phyloP scores from a whole-genome alignment of 2,888 invertebrate species.

The Acholoe squamosa region DNA sequence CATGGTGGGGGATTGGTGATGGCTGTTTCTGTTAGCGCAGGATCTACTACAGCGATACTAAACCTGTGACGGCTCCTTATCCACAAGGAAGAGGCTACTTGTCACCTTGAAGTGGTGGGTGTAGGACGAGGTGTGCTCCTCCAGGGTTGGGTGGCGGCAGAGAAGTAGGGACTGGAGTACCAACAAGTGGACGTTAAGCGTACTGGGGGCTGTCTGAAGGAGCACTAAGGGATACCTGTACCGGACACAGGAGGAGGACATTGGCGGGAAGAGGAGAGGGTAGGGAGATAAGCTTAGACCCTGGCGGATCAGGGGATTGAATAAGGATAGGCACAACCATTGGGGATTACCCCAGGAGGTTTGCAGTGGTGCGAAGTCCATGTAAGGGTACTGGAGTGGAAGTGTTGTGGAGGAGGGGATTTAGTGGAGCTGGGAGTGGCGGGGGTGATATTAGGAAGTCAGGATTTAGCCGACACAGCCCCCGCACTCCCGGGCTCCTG shows the following conservation, averaged over 20 bases:
- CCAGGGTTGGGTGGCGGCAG: not conserved
- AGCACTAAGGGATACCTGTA: not conserved
- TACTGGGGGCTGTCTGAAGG: not conserved
- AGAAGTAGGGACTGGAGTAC: not conserved
- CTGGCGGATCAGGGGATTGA: too few species aligned
- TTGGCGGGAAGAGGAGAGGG: not conserved
- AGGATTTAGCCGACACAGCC: constrained; percentile 7
- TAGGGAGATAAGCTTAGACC: too few species aligned
- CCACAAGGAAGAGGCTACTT: not conserved
- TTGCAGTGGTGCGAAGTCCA: too few species aligned
- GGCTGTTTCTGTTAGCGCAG: not conserved
- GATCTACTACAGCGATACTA: not conserved
- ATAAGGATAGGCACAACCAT: too few species aligned
- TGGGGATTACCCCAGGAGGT: too few species aligned
- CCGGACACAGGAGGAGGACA: not conserved
- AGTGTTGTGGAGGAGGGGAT: too few species aligned
- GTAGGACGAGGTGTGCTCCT: not conserved
- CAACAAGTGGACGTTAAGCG: not conserved
- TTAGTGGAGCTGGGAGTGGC: too few species aligned
- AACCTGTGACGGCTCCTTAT: not conserved
- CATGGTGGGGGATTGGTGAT: not conserved
- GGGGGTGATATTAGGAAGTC: not conserved
- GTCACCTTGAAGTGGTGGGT: too few species aligned
- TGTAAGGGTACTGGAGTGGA: too few species aligned
- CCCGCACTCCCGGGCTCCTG: not conserved